Evolutionary conservation across 2,797 vertebrate species (phyloP).

Genomic region (Coilia nasus): DNA sequence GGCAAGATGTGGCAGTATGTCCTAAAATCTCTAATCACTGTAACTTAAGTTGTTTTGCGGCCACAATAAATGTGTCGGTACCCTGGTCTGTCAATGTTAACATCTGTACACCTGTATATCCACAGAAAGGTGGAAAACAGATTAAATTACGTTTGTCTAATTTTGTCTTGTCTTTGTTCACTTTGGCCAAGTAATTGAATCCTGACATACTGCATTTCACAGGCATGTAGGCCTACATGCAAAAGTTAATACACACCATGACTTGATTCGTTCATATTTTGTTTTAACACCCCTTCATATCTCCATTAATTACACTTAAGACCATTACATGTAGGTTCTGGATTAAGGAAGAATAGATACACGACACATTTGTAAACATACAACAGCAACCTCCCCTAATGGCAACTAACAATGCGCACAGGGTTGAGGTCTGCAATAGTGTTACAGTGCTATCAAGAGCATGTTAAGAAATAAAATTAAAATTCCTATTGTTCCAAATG

Average conservation of each 20-base stretch:
- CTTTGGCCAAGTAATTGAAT: neutral
- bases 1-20: too few species aligned
- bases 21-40: too few species aligned
- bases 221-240: neutral
- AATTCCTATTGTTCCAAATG: neutral
- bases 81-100: too few species aligned
- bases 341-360: constrained; percentile 20
- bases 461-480: constrained; percentile 12
- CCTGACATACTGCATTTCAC: neutral
- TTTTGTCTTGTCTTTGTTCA: neutral
- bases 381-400: neutral
- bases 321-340: constrained; percentile 1
- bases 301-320: constrained; percentile 34
- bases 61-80: too few species aligned
- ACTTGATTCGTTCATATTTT: neutral
- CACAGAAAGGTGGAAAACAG: neutral
- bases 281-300: constrained; percentile 26
- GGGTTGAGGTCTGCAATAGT: constrained; percentile 17
- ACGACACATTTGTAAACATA: constrained; percentile 23
- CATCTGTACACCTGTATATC: too few species aligned
- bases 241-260: neutral
- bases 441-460: constrained; percentile 19
- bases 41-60: too few species aligned
- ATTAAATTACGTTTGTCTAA: neutral
- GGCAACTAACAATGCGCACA: constrained; percentile 11